Percentiles rank a stretch among this genome's conserved stretches.
phyloP scores from a whole-genome alignment of 2,113 vertebrate species.

The Bos taurus region ARS-UCD2.0 NC_037340.1:76551501-76552000 shows the following conservation, averaged over 20 bases:
- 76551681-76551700: neutral
- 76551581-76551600: neutral
- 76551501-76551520: fast-evolving
- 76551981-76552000: neutral
- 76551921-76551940: neutral
- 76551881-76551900: fast-evolving
- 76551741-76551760: neutral
- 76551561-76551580: neutral
- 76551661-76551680: fast-evolving
- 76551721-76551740: neutral
- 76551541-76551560: fast-evolving
- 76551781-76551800: neutral
- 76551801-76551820: neutral
- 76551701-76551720: neutral
- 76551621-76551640: fast-evolving
- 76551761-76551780: neutral
- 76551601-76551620: fast-evolving
- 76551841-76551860: neutral
- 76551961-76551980: no score
- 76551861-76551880: neutral
- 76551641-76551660: fast-evolving
- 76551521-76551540: neutral
- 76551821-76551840: neutral
- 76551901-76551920: neutral
- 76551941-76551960: neutral